Evolutionary conservation across 2,888 invertebrate genomes (phyloP), one percentile per base, ranked within the genome.

Genomic region (Agrenia bidenticulata): DNA sequence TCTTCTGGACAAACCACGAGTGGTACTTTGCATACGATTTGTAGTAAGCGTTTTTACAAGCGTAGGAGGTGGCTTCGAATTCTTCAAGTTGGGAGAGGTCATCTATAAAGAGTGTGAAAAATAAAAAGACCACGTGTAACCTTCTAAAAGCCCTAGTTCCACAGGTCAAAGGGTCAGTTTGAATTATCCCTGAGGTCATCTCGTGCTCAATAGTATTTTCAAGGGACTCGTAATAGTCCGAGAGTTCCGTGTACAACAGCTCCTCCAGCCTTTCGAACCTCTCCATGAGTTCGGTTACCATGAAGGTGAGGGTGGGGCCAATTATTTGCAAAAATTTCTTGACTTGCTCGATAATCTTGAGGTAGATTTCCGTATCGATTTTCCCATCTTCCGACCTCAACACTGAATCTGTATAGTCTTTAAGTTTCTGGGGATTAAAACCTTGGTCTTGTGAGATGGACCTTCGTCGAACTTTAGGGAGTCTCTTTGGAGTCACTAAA

Each of bases 1-100:
- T 51, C 26, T 67, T 70, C 64, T 70, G 70, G 2, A 63, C 57
- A 17, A 70, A 60, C 70, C 70, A 70, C 24, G 64, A 63, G n/a
- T 67, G 67, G 11, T 57, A 42, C 37, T 54, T 64, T 5, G 57
- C 32, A 21, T 67, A 64, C 2, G 60, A 56, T 19, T 60, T 59
- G 39, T 64, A 64, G 39, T 70, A 70, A 2, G 67, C 51, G 2
- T 41, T 13, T 50, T 67, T 70, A 56, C 59, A 59, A 1, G 67
- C 63, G 23, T 62, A 67, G 32, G 50, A 64, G 0, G 63, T 61
- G 0, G 45, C 19, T 1, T 67, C 70, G 13, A 21, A 17, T 11
- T 67, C 66, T 19, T 63, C 63, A 21, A 70, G 42, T 13, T 42
- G 37, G n/a, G 45, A 56, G 15, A 56, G 41, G 42, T 54, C 62